Evolutionary conservation across 1,140 invertebrate genomes (phyloP), one percentile per base, ranked within the genome.

Genomic region (Campoletis sonorensis): DNA sequence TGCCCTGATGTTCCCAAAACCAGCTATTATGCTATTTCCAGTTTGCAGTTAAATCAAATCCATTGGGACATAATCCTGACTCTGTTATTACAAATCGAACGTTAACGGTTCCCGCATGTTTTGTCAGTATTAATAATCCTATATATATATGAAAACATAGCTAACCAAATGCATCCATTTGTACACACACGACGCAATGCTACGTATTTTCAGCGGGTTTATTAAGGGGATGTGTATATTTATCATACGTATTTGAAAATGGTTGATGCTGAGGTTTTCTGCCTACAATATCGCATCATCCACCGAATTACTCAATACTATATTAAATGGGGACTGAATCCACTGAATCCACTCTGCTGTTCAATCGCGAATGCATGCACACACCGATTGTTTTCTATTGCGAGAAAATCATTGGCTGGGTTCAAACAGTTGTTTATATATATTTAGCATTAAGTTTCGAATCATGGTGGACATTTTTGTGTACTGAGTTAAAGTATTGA

Each of bases 91-190:
- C 61, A 5, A 21, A 75, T 68, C 58, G 40, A 78, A 78, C 64
- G 71, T 77, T 78, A 37, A 80, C 72, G 18, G 18, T 67, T 67
- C 49, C 37, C 40, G 40, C 40, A 61, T 64, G 64, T 67, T 77
- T 82, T 80, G 79, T 80, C 81, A 82, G 67, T 58, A 67, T 80
- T 77, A 37, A 77, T 80, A 82, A 82, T 80, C 40, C 61, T 68
- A 16, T 49, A 61, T 58, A 61, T 58, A 72, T 79, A 75, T 82
- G 78, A 61, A 80, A 82, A 82, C 51, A 79, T 76, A 82, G n/a
- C 68, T 80, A 80, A 54, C 15, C n/a, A 70, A 79, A 67, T 82
- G 21, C 7, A 80, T 4, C 10, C 2, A n/a, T 21, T 18, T 54
- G 51, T n/a, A 54, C 51, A 11, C 4, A 54, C 71, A 51, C 40